Percentiles rank a stretch among this genome's conserved stretches.
These are phyloP conservation scores for Coilia nasus DNA, from an alignment of 2,797 vertebrate genomes.

Conservation along the genomic window DNA sequence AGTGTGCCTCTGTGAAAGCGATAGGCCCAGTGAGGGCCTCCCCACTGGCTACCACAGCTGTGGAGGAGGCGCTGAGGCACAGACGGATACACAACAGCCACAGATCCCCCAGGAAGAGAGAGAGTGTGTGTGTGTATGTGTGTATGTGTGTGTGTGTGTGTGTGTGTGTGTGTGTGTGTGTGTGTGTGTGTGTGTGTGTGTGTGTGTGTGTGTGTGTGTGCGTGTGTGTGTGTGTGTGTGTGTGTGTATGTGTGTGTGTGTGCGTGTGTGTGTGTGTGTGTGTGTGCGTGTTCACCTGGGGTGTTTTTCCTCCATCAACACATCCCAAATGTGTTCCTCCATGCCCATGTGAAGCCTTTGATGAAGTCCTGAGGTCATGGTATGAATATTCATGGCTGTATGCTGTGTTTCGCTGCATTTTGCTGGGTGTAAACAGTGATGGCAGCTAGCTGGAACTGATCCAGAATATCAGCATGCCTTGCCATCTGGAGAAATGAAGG, in stretches of 20 bases:
- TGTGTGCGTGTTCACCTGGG: too few relatives aligned
- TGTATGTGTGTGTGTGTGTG: too few relatives aligned
- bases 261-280: too few relatives aligned
- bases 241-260: too few relatives aligned
- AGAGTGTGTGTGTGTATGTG: neutral
- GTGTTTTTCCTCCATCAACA: neutral
- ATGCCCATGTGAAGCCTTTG: neutral
- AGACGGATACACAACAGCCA: neutral
- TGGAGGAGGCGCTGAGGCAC: neutral
- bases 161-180: too few relatives aligned
- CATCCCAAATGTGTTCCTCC: neutral
- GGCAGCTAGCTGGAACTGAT: neutral
- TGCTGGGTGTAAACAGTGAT: neutral
- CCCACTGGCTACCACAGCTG: neutral
- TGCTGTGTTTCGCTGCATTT: neutral
- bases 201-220: slow-evolving; percentile 5
- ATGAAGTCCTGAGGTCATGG: neutral
- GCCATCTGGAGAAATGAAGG: neutral
- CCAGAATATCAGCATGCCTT: slow-evolving; percentile 6
- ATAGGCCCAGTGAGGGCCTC: neutral
- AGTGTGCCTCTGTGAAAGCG: neutral
- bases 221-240: slow-evolving; percentile 5
- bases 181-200: too few relatives aligned
- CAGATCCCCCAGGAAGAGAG: neutral
- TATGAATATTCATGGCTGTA: neutral